phyloP scores from a whole-genome alignment of 1,140 invertebrate genomes.

The Drosophila kepulauana region DNA sequence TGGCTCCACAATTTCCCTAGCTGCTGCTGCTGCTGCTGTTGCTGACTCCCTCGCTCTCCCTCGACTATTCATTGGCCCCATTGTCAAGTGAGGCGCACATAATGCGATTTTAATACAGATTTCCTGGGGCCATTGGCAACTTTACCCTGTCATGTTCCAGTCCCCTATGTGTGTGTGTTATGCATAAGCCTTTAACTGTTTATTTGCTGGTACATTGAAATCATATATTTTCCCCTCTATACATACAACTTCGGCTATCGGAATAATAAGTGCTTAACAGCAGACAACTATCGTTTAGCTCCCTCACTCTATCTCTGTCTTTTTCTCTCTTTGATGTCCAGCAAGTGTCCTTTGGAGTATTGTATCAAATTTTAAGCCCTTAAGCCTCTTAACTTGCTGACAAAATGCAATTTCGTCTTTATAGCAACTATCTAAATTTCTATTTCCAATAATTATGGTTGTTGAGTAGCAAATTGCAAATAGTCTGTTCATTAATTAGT shows the following conservation, averaged over 20 bases:
- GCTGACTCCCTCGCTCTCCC: neutral
- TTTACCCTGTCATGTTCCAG: constrained; percentile 57
- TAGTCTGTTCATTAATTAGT: neutral
- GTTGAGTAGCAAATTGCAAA: neutral
- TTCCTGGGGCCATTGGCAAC: constrained; percentile 50
- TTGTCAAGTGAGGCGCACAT: constrained; percentile 77
- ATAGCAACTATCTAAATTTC: neutral
- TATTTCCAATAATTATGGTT: constrained; percentile 17
- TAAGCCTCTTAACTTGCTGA: constrained; percentile 60
- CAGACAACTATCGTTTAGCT: constrained; percentile 25
- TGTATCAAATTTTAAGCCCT: constrained; percentile 45
- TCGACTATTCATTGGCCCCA: constrained; percentile 31
- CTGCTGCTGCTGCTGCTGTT: neutral
- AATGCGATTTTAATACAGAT: constrained; percentile 82
- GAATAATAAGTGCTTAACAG: constrained; percentile 41
- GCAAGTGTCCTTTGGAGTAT: neutral
- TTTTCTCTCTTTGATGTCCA: neutral
- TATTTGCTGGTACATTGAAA: constrained; percentile 50
- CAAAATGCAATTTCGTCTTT: constrained; percentile 33
- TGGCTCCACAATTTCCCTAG: constrained; percentile 35
- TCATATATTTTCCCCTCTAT: constrained; percentile 25
- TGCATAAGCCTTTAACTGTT: constrained; percentile 73
- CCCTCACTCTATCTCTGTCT: no score
- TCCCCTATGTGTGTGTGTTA: constrained; percentile 4
- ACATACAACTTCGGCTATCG: neutral